These are phyloP conservation scores for Leucoraja ocellata DNA, from an alignment of 2,797 vertebrate genomes.

Conservation along the genomic window DNA sequence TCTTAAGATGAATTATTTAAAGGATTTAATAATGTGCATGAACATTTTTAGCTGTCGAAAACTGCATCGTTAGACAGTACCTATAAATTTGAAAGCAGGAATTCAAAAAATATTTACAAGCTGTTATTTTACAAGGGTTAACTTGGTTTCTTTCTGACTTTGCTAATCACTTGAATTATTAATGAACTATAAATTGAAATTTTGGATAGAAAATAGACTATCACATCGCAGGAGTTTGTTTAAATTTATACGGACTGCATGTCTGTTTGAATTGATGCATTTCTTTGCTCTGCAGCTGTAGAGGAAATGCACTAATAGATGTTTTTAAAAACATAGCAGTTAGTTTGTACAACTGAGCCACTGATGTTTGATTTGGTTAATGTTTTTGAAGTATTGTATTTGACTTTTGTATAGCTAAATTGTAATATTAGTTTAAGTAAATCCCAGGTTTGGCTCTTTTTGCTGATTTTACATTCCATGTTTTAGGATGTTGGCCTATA, in stretches of 20 bases:
- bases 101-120: neutral
- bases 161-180: neutral
- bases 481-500: neutral
- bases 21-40: neutral
- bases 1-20: neutral
- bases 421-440: neutral
- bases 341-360: slow-evolving; percentile 24
- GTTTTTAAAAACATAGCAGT: neutral
- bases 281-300: slow-evolving; percentile 24
- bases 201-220: neutral
- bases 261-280: neutral
- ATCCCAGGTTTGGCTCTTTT: neutral
- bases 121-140: neutral
- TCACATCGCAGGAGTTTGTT: neutral
- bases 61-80: neutral
- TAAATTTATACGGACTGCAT: slow-evolving; percentile 10
- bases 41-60: neutral
- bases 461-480: neutral
- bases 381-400: neutral
- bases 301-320: neutral
- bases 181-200: neutral
- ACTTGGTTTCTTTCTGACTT: neutral
- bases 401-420: neutral
- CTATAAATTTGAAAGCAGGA: neutral
- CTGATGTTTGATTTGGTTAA: neutral